Evolutionary conservation across 2,797 vertebrate genomes (phyloP), one percentile per base, ranked within the genome.

Genomic region (Chaenodraco wilsoni): DNA sequence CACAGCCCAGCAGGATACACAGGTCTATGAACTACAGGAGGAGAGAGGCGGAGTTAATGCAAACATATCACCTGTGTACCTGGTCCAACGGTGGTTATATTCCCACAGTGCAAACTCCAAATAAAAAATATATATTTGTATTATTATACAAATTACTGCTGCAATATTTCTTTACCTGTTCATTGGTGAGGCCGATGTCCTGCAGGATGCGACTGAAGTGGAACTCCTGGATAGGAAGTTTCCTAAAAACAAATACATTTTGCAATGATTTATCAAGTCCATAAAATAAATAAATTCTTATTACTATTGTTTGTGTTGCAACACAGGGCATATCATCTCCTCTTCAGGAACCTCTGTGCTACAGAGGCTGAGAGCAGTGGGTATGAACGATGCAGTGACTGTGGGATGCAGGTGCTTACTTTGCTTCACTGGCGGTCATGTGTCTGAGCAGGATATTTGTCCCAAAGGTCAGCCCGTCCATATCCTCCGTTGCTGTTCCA

Each of bases 391-490:
- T 10, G 27, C 5, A 9, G 44, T 19, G n/a, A 57, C 2, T 10
- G 54, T 4, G 31, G 14, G 9, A 48, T n/a, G 0, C 5, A 44
- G 0, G 21, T 44, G 7, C 0, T 74, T 93, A 96, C 95, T 99
- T 99, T 27, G 97, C 95, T 94, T 99, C 98, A 0, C 98, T 99
- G 81, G 96, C 95, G 0, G 97, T 99, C 33, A 99, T 93, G 74
- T 99, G 98, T 73, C 98, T 92, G 86, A 99, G 95, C 13, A 99
- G 90, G 54, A 99, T 94, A 0, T 94, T 95, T 10, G 97, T 99
- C 72, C 98, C 97, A 0, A 99, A 99, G 8, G 98, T 99, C 84
- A 99, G 88, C 1, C 97, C 97, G 3, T 99, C 98, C 97, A 99
- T 99, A 60, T 99, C 98, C 82, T 99, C 98, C 0, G 98, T 99